Evolutionary conservation across 2,113 vertebrate genomes (phyloP).

Genomic region (Ramphastos sulfuratus): DNA sequence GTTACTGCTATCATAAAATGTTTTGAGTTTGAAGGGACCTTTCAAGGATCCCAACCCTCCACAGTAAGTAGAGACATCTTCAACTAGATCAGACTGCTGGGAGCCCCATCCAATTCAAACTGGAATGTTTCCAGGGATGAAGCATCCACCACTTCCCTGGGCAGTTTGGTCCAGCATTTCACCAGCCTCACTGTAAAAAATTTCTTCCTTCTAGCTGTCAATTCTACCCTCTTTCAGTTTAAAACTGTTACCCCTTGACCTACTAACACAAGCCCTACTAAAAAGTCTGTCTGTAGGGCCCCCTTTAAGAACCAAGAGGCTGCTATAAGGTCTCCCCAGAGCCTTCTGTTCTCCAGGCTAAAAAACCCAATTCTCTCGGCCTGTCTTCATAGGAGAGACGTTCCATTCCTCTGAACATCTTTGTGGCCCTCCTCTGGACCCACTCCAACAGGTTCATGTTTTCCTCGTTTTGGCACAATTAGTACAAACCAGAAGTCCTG

Average conservation of each 20-base stretch:
- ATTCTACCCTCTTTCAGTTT: neutral
- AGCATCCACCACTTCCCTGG: too few species aligned
- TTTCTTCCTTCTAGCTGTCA: neutral
- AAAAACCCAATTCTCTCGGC: neutral
- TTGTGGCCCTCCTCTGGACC: neutral
- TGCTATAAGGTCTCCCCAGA: fast-evolving
- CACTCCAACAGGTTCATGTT: neutral
- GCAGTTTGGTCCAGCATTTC: neutral
- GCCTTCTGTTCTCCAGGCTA: neutral
- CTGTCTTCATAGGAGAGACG: fast-evolving
- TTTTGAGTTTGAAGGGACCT: neutral
- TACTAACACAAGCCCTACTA: fast-evolving
- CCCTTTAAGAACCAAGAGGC: neutral
- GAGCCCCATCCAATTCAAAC: neutral
- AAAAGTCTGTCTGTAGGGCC: neutral
- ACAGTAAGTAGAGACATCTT: neutral
- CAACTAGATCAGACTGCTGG: neutral
- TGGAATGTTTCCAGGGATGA: neutral
- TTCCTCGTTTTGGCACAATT: neutral
- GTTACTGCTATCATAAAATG: neutral
- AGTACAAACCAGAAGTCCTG: neutral
- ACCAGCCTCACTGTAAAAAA: neutral
- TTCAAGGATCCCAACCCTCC: fast-evolving
- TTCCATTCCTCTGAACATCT: fast-evolving
- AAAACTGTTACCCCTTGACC: neutral